A percentile compares a stretch with the other conserved stretches of the same genome.
These are phyloP conservation scores for Celastrina argiolus DNA, from an alignment of 2,888 invertebrate species.

Conservation along the genomic window DNA sequence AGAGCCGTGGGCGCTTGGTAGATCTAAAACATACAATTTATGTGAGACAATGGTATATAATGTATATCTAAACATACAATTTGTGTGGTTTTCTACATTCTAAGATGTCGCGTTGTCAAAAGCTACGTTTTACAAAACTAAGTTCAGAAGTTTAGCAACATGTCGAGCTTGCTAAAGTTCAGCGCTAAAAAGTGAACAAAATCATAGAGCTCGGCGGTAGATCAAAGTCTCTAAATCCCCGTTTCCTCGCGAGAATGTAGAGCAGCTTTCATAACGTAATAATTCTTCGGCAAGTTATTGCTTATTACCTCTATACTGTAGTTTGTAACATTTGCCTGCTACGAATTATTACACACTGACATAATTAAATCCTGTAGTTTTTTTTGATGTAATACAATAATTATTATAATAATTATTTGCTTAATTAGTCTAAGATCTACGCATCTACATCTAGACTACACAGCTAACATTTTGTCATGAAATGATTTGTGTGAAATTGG, in stretches of 20 bases:
- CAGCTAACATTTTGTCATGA: not conserved
- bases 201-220: not conserved
- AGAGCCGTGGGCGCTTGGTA: constrained; percentile 87
- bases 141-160: not conserved
- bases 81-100: not conserved
- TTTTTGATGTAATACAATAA: too few species aligned
- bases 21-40: constrained; percentile 64
- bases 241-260: not conserved
- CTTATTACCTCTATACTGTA: constrained; percentile 8
- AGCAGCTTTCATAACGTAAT: not conserved
- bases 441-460: not conserved
- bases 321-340: constrained; percentile 4
- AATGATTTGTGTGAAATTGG: not conserved
- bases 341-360: not conserved
- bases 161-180: not conserved
- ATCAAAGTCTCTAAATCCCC: constrained; percentile 4
- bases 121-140: not conserved
- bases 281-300: constrained; percentile 1
- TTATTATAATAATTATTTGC: not conserved
- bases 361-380: not conserved
- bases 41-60: not conserved
- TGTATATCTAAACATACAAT: not conserved
- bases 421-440: not conserved
- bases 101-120: not conserved
- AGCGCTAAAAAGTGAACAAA: not conserved